Evolutionary conservation across 2,797 vertebrate species (phyloP).

Genomic region (Enteromius viviparus): DNA sequence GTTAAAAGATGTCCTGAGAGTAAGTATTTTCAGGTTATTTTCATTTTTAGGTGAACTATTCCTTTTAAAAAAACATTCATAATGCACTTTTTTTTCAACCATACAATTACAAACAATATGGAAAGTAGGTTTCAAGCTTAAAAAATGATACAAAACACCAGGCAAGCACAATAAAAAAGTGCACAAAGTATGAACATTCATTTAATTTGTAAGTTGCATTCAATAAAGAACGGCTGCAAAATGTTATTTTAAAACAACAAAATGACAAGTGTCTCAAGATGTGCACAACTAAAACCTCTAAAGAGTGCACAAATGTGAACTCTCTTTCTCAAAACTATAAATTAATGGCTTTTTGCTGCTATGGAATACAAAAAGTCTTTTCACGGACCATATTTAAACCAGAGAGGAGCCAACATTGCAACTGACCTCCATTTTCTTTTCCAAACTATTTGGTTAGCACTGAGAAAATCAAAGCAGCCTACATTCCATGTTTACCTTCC

Average conservation of each 20-base stretch:
- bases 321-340: constrained; percentile 3
- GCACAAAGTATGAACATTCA: not conserved
- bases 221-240: not conserved
- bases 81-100: not conserved
- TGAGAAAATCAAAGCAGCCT: constrained; percentile 34
- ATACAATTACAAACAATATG: not conserved
- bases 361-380: constrained; percentile 1
- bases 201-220: not conserved
- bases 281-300: not conserved
- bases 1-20: too few species aligned
- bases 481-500: constrained; percentile 36
- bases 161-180: not conserved
- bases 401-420: not conserved
- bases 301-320: not conserved
- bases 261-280: not conserved
- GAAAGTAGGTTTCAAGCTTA: not conserved
- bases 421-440: constrained; percentile 20
- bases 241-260: not conserved
- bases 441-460: constrained; percentile 27
- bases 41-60: not conserved
- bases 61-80: not conserved
- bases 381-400: not conserved
- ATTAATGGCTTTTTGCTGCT: not conserved
- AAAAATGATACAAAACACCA: not conserved
- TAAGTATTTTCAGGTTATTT: not conserved